Evolutionary conservation across 2,888 invertebrate species (phyloP).

Genomic region (Cephus runcator): DNA sequence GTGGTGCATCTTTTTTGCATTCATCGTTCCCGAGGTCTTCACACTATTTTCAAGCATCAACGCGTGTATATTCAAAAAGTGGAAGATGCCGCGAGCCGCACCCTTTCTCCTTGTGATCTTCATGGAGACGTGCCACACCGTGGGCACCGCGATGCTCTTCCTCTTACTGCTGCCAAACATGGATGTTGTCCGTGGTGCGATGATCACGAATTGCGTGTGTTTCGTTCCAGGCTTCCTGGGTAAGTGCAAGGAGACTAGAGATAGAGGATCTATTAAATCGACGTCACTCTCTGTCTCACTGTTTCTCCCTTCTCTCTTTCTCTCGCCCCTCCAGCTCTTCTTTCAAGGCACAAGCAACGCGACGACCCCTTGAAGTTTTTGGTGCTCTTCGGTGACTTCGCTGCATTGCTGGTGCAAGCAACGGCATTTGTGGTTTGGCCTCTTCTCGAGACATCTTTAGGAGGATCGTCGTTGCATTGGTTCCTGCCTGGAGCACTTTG

Average conservation of each 20-base stretch:
- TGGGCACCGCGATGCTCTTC: constrained; percentile 81
- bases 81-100: constrained; percentile 68
- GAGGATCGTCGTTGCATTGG: constrained; percentile 67
- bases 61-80: constrained; percentile 80
- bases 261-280: too few relatives aligned
- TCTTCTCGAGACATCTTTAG: constrained; percentile 63
- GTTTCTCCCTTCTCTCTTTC: too few relatives aligned
- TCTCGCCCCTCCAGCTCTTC: constrained; percentile 25
- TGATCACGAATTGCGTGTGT: constrained; percentile 87
- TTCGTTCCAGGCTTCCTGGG: constrained; percentile 83
- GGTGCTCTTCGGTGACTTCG: constrained; percentile 67
- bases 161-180: constrained; percentile 82
- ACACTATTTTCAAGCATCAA: constrained; percentile 77
- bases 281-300: too few relatives aligned
- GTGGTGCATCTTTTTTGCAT: constrained; percentile 82
- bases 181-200: constrained; percentile 83
- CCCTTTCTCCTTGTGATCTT: constrained; percentile 73
- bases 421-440: constrained; percentile 79
- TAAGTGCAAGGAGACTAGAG: constrained; percentile 58
- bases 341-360: constrained; percentile 29
- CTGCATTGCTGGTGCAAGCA: constrained; percentile 74
- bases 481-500: constrained; percentile 73
- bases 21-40: constrained; percentile 80
- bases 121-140: constrained; percentile 82
- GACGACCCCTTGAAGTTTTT: constrained; percentile 11